These are phyloP conservation scores for Rhabdornis inornatus DNA, from an alignment of 2,113 vertebrate genomes.

Conservation along the genomic window DNA sequence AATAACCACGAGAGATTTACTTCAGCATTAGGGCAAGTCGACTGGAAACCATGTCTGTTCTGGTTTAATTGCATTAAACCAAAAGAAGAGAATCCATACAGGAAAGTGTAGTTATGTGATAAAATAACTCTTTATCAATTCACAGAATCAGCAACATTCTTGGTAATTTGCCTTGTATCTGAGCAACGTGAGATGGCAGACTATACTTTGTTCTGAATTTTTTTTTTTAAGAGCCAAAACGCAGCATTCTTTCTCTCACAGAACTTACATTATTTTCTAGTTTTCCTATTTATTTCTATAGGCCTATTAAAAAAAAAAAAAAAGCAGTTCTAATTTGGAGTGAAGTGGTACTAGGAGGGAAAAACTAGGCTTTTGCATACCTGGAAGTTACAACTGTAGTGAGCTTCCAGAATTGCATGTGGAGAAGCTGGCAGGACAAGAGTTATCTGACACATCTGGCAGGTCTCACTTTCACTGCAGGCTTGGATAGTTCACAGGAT, in stretches of 20 bases:
- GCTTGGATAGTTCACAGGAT: background rate
- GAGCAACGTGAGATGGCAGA: background rate
- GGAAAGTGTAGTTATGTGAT: conserved; percentile 1
- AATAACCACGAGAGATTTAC: background rate
- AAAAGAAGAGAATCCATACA: background rate
- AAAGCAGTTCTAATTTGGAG: background rate
- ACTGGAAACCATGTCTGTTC: background rate
- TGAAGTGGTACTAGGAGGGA: background rate
- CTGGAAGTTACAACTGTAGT: background rate
- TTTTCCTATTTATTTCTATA: background rate
- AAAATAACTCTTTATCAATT: background rate
- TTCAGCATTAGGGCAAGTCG: background rate
- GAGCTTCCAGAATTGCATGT: background rate
- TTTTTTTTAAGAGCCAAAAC: background rate
- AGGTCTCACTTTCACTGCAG: background rate
- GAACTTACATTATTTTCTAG: background rate
- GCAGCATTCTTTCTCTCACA: background rate
- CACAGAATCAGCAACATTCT: background rate
- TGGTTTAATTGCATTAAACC: background rate
- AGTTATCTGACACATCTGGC: background rate
- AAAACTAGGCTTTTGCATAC: background rate
- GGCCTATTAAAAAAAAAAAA: background rate
- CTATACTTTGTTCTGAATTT: background rate
- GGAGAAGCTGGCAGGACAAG: background rate
- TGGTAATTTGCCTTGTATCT: background rate